Evolutionary conservation across 2,888 invertebrate genomes (phyloP).

Genomic region (Hydropsyche betteni): DNA sequence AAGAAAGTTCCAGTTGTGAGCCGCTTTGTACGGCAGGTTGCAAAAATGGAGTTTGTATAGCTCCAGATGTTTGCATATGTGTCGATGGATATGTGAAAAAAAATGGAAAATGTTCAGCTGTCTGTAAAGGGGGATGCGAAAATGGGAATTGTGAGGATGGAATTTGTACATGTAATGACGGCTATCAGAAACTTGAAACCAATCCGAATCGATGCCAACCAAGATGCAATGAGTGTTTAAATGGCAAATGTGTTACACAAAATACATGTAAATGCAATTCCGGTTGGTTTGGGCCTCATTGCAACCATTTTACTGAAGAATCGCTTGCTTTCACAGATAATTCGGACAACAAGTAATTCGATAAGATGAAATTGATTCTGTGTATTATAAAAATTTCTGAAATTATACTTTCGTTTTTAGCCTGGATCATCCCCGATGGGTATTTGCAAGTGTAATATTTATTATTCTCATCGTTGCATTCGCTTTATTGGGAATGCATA

Average conservation of each 20-base stretch:
- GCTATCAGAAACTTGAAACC: slow-evolving; percentile 18
- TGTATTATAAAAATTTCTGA: too few relatives aligned
- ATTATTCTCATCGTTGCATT: background rate
- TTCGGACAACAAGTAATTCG: too few relatives aligned
- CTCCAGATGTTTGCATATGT: slow-evolving; percentile 67
- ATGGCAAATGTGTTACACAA: slow-evolving; percentile 52
- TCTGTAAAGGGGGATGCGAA: slow-evolving; percentile 33
- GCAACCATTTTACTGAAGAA: background rate
- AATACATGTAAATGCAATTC: background rate
- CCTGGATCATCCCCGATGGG: background rate
- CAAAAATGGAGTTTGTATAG: slow-evolving; percentile 63
- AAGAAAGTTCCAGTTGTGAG: slow-evolving; percentile 54
- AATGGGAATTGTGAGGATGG: slow-evolving; percentile 30
- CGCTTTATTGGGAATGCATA: background rate
- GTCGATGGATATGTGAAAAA: slow-evolving; percentile 48
- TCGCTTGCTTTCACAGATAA: too few relatives aligned
- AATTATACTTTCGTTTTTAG: too few relatives aligned
- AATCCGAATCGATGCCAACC: background rate
- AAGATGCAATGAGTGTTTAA: background rate
- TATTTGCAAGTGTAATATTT: background rate
- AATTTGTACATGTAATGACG: slow-evolving; percentile 50
- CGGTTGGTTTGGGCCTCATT: background rate
- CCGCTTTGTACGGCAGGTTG: slow-evolving; percentile 61
- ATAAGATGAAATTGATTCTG: too few relatives aligned
- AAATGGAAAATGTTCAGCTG: slow-evolving; percentile 30